Base-by-base conservation (phyloP, 2,888 invertebrate species). In the Serrognathus titanus region DNA sequence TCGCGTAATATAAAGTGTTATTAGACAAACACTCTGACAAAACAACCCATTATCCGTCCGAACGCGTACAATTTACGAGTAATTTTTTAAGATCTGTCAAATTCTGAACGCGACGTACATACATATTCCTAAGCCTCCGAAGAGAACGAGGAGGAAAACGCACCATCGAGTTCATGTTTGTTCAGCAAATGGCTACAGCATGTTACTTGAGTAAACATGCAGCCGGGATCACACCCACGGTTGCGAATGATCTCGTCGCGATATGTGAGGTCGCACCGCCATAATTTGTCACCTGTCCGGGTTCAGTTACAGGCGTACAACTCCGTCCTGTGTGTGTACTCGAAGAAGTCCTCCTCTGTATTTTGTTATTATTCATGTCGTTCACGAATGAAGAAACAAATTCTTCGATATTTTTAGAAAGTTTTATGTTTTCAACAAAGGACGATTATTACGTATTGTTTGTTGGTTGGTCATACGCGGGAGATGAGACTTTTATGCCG, bases 161-260 rank as follows among this genome's bases (percentile, higher is more conserved):
- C 24, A 36, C 51, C 43, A 13, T 50, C 48, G 55, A 55, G 55
- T 55, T 55, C 52, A 52, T 48, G 48, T 57, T 57, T 57, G 57
- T 51, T 47, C 52, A 57, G 48, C 57, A 57, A 57, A 57, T 51
- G 57, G 51, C 51, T 57, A 57, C 52, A 57, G 52, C 52, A 48
- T 57, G 57, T 57, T 53, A 57, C 48, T 53, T 48, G 51, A 57
- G 52, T 52, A 53, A 57, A 57, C 52, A 52, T 48, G 48, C 52
- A 52, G 52, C 52, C 41, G 51, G 51, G 51, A 52, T 57, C 41
- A 58, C 58, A 54, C 58, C 58, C 51, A 54, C 58, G 54, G 54
- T 58, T 54, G 54, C 58, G 51, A 57, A 57, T 57, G 57, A 57
- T 57, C 57, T 57, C 47, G 57, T 52, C 57, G 57, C 57, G 57